Evolutionary conservation across 2,888 invertebrate genomes (phyloP), one percentile per base, ranked within the genome.

Genomic region (Polia nebulosa): DNA sequence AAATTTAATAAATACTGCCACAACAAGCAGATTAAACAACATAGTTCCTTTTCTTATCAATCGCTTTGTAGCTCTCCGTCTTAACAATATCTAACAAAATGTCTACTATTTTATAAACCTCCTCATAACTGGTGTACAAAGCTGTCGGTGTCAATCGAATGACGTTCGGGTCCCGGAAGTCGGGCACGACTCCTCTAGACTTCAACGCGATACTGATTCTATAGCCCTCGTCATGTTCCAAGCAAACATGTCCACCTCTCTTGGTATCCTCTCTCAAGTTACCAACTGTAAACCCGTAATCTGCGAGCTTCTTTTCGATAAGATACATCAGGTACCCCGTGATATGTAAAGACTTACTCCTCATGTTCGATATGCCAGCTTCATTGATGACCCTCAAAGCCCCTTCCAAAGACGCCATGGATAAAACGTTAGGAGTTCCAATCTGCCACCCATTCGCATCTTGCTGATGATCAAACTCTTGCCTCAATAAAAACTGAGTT

Each of bases 401-500:
- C 0, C 94, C 94, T 80, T 94, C 93, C 15, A 94, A 81, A 7
- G 91, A 78, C 0, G 93, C 93, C 91, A 93, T 93, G 0, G 94
- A 90, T 0, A 94, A 73, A 3, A 94, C 57, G 13, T 85, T 82
- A 0, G 95, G 94, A 0, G 92, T 85, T 8, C 94, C 93, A 3
- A 94, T 90, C 69, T 93, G 94, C 93, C 91, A 93, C 3, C 95
- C 95, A 22, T 86, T 90, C 0, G 92, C 94, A 47, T 91, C 87
- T 73, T 90, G 82, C 44, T 93, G 88, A 25, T 93, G 94, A 2
- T 94, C 94, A 41, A 94, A 95, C 29, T 92, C 85, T 78, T 94
- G 95, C 1, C 75, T 78, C 15, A 94, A 65, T 22, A 88, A 59
- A 62, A 95, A 94, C 67, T 93, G 94, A 0, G 92, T 92, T 36